Evolutionary conservation across 2,113 vertebrate genomes (phyloP).

Genomic region (Hypanus sabinus): DNA sequence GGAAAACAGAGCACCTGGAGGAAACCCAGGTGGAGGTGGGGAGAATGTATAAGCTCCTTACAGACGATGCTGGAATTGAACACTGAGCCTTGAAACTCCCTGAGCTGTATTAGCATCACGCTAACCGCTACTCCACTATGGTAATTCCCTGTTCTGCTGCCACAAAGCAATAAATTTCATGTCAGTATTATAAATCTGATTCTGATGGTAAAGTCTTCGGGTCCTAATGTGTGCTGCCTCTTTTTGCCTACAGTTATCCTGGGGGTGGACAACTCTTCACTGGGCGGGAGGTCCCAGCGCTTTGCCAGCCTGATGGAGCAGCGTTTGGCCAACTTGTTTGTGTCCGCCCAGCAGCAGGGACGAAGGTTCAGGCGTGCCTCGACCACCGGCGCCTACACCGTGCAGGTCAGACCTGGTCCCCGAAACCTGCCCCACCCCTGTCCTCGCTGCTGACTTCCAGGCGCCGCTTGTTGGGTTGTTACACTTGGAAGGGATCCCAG

Average conservation of each 20-base stretch:
- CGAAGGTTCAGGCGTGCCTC: constrained; percentile 77
- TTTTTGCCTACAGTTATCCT: constrained; percentile 71
- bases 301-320: constrained; percentile 93
- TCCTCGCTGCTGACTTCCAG: neutral
- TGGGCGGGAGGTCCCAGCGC: constrained; percentile 88
- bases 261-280: constrained; percentile 78
- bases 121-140: no score
- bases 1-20: no score
- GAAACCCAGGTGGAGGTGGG: no score
- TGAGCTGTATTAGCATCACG: no score
- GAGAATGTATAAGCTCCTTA: no score
- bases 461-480: no score
- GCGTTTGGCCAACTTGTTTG: constrained; percentile 84
- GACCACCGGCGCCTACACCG: constrained; percentile 82
- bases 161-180: no score
- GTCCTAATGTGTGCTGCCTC: neutral
- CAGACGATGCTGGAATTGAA: no score
- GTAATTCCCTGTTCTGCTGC: neutral
- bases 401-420: constrained; percentile 66
- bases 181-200: no score
- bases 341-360: constrained; percentile 83
- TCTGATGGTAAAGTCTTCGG: no score
- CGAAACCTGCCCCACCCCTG: neutral
- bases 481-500: no score
- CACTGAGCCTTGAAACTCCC: no score